Evolutionary conservation across 2,888 invertebrate genomes (phyloP).

Genomic region (Rotaria socialis): DNA sequence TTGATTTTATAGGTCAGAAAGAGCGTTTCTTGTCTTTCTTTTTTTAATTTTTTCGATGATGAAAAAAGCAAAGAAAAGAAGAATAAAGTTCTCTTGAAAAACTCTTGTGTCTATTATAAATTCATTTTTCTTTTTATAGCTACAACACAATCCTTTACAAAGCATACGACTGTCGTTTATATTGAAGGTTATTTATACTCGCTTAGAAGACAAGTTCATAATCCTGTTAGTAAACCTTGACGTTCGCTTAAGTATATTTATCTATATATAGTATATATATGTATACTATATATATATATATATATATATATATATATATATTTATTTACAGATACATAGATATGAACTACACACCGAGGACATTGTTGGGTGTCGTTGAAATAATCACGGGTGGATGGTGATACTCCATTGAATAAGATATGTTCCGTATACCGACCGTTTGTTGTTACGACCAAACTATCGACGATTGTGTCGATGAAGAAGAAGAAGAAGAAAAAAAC

Average conservation of each 20-base stretch:
- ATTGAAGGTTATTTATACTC: neutral
- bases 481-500: conserved; percentile 10
- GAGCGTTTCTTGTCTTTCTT: neutral
- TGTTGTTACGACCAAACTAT: conserved; percentile 32
- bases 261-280: neutral
- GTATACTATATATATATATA: no score
- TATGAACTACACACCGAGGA: no score
- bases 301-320: no score
- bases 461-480: neutral
- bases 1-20: neutral
- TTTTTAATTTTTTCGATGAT: neutral
- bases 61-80: neutral
- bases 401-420: no score
- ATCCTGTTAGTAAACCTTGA: conserved; percentile 1
- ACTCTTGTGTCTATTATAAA: neutral
- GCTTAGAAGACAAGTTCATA: conserved; percentile 15
- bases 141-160: neutral
- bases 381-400: no score
- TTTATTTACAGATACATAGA: no score
- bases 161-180: neutral
- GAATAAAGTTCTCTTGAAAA: neutral
- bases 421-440: neutral
- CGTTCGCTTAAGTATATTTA: neutral
- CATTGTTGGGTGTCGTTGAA: no score
- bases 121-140: conserved; percentile 13